Base-by-base conservation (phyloP, 2,797 vertebrate species). In the Threskiornis aethiopicus region DNA sequence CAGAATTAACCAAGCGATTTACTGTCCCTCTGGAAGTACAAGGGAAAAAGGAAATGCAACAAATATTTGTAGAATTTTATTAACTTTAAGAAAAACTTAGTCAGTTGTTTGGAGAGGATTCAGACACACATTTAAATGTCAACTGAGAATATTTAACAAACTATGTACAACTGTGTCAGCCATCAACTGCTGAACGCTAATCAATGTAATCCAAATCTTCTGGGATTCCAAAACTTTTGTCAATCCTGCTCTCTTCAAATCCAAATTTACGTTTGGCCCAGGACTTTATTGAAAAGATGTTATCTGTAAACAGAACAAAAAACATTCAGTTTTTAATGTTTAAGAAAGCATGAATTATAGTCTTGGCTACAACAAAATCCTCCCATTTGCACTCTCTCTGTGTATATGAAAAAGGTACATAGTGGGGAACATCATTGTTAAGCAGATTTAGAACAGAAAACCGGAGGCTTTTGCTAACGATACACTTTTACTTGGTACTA, bases 161-260 rank as follows among this genome's bases (percentile, higher is more conserved):
- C 71, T 94, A 96, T 89, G 35, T 85, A 96, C 94, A 96, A 61
- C 49, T 16, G 20, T 76, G n/a, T 85, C 61, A 76, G 78, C 26
- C 47, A 92, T 61, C 22, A 85, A 22, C 42, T 73, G 71, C 28
- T 21, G 13, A 88, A 83, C 13, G 20, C 66, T 97, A 99, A 95
- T 99, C 99, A 97, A 99, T 96, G 95, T 99, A 99, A 98, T 99
- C 99, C 93, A 99, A 99, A 97, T 99, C 99, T 97, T 99, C 99
- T 3, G 99, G 99, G 97, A 99, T 99, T 97, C 99, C 99, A 96
- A 99, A 99, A 64, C 98, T 99, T 98, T 99, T 99, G 96, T 99
- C 98, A 94, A 99, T 99, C 95, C 98, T 98, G 94, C 97, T 98
- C 94, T 99, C 99, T 96, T 99, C 99, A 76, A 99, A 99, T 89